Percentiles rank a stretch among this genome's conserved stretches.
Evolutionary conservation across 2,797 vertebrate species (phyloP).

Genomic region (Amniataba percoides): DNA sequence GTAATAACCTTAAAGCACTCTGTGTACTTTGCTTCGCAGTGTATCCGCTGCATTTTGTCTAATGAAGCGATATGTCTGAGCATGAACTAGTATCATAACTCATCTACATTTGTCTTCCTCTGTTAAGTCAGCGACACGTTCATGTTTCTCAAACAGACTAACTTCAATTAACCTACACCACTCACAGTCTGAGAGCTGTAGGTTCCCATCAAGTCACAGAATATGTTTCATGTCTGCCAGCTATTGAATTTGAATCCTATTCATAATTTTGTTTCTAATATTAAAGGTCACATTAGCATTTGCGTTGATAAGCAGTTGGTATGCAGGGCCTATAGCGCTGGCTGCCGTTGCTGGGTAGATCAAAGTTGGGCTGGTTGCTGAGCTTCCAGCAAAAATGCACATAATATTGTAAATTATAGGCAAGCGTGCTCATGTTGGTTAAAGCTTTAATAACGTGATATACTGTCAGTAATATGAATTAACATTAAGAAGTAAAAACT

Average conservation of each 20-base stretch:
- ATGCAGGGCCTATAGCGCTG: constrained; percentile 67
- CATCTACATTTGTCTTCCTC: constrained; percentile 43
- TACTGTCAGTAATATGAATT: constrained; percentile 12
- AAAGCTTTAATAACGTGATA: constrained; percentile 27
- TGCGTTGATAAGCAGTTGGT: constrained; percentile 82
- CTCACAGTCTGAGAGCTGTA: constrained; percentile 52
- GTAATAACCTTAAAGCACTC: constrained; percentile 17
- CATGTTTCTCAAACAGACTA: constrained; percentile 52
- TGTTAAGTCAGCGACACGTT: constrained; percentile 48
- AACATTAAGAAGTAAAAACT: constrained; percentile 16
- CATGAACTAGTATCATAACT: constrained; percentile 41
- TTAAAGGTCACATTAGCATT: constrained; percentile 88
- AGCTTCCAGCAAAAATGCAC: constrained; percentile 34
- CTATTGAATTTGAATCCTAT: constrained; percentile 82
- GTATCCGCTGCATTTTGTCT: constrained; percentile 5
- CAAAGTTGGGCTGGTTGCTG: constrained; percentile 18
- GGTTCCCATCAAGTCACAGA: constrained; percentile 60
- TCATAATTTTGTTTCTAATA: constrained; percentile 84
- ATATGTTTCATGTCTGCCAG: constrained; percentile 74
- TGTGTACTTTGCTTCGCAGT: constrained; percentile 14
- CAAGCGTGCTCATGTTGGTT: constrained; percentile 22
- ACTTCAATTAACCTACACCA: constrained; percentile 70
- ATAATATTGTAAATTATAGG: constrained; percentile 23
- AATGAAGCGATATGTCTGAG: constrained; percentile 31
- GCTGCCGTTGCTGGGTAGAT: constrained; percentile 59